phyloP scores from a whole-genome alignment of 2,797 vertebrate species.

The Cichlasoma orientale region DNA sequence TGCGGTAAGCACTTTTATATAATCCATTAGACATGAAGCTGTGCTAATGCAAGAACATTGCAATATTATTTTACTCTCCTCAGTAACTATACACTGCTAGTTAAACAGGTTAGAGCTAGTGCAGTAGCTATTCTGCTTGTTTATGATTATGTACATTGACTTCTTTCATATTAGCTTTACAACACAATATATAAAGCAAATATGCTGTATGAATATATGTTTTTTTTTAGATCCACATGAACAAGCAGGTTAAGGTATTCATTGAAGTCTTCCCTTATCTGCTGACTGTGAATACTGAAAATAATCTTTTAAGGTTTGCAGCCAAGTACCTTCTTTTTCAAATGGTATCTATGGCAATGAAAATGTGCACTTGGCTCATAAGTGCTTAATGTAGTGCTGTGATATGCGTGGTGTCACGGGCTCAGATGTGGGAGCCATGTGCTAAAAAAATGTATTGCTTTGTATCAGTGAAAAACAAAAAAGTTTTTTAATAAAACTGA shows the following conservation, averaged over 20 bases:
- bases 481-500: background rate
- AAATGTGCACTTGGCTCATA: constrained; percentile 30
- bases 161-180: background rate
- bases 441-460: constrained; percentile 15
- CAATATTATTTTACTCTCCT: background rate
- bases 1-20: constrained; percentile 3
- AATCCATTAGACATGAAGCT: background rate
- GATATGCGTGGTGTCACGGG: background rate
- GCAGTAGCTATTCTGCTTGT: background rate
- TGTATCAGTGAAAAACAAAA: background rate
- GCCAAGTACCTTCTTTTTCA: constrained; percentile 3
- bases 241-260: background rate
- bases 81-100: background rate
- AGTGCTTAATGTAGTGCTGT: constrained; percentile 12
- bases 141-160: background rate
- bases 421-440: constrained; percentile 26
- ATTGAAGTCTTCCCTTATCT: background rate
- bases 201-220: background rate
- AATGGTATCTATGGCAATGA: constrained; percentile 48
- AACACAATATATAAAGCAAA: background rate
- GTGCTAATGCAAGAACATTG: background rate
- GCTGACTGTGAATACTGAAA: constrained; percentile 1
- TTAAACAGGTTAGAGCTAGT: background rate
- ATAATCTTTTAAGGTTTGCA: constrained; percentile 14
- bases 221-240: background rate